These are phyloP conservation scores for Knipowitschia caucasica DNA, from an alignment of 2,797 vertebrate genomes.

Conservation along the genomic window DNA sequence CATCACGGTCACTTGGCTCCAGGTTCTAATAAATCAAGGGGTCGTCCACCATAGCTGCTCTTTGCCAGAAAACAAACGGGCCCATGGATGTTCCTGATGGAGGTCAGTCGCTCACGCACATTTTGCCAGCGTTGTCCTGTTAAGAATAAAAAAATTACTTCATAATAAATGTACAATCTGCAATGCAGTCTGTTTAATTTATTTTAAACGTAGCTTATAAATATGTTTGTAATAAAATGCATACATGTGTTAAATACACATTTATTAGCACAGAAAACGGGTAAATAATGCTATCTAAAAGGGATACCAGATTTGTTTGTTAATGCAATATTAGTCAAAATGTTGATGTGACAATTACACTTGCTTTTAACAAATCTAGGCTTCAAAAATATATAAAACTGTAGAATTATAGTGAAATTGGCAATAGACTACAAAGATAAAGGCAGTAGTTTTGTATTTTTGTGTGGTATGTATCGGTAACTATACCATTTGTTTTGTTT, in stretches of 20 bases:
- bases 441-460: no score
- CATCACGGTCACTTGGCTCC: constrained; percentile 78
- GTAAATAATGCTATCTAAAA: not conserved
- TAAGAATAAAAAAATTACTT: not conserved
- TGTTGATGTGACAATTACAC: not conserved
- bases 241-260: constrained; percentile 3
- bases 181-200: constrained; percentile 8
- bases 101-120: constrained; percentile 71
- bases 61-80: constrained; percentile 76
- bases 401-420: not conserved
- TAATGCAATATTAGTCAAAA: not conserved
- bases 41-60: constrained; percentile 58
- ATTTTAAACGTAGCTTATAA: not conserved
- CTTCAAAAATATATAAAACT: not conserved
- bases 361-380: not conserved
- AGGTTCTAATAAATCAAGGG: constrained; percentile 78
- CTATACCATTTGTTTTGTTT: no score
- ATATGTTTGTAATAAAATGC: constrained; percentile 14
- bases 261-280: constrained; percentile 4
- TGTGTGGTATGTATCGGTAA: no score
- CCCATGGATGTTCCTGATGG: constrained; percentile 69
- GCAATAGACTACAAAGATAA: not conserved
- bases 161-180: constrained; percentile 25
- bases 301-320: constrained; percentile 5
- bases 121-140: constrained; percentile 24